A percentile compares a stretch with the other conserved stretches of the same genome.
Conservation (phyloP, 2,888 invertebrate genomes). For the Nomada goodeniana region DNA sequence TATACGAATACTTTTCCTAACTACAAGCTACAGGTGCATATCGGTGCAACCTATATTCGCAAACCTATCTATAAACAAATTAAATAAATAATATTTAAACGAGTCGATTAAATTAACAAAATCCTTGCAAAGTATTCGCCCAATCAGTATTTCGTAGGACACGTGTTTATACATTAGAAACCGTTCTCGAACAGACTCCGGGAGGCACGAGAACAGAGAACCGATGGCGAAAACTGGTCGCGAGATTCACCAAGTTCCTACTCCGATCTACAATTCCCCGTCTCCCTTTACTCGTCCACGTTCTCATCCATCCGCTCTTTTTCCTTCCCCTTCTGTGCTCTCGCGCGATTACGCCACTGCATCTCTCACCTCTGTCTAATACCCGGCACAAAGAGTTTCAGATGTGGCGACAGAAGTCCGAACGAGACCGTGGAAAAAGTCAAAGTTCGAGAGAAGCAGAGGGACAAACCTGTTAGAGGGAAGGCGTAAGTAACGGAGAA, state of each 20-base stretch:
- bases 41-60: too few relatives aligned
- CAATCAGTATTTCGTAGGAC: neutral
- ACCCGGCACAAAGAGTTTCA: neutral
- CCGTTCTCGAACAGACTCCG: neutral
- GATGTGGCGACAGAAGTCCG: neutral
- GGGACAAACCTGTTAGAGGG: neutral
- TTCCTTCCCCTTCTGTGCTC: conserved; percentile 1
- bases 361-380: conserved; percentile 28
- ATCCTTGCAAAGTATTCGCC: too few relatives aligned
- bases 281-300: neutral
- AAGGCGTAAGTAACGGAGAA: neutral
- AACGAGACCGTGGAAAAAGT: neutral
- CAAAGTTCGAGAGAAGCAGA: neutral
- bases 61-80: too few relatives aligned
- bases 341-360: conserved; percentile 33
- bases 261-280: neutral
- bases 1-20: too few relatives aligned
- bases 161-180: neutral
- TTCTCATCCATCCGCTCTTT: neutral
- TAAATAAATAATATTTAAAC: too few relatives aligned
- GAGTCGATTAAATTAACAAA: too few relatives aligned
- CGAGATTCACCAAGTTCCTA: conserved; percentile 7
- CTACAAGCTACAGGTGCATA: too few relatives aligned
- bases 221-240: conserved; percentile 7
- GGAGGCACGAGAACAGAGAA: neutral